Conservation (phyloP, 2,797 vertebrate genomes). For the Heteromormyrus szaboi region DNA sequence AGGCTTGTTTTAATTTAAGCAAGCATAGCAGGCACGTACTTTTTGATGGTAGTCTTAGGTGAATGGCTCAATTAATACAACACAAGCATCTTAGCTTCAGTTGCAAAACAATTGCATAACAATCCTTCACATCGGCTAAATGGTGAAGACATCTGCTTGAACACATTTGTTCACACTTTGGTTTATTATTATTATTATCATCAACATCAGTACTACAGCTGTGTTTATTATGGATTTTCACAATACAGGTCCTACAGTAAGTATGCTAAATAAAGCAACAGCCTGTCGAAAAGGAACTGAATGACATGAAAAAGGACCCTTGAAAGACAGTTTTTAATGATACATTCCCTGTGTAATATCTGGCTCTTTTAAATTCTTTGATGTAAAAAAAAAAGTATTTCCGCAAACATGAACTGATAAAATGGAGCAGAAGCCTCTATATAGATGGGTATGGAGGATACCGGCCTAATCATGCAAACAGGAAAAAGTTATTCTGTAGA, state of each 20-base stretch:
- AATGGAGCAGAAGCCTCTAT: neutral
- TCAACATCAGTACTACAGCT: neutral
- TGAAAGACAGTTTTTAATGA: neutral
- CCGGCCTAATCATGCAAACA: neutral
- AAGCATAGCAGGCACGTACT: neutral
- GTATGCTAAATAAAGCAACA: neutral
- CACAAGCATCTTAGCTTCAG: neutral
- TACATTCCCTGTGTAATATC: neutral
- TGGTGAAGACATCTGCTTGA: neutral
- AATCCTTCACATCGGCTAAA: neutral
- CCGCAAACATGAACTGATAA: neutral
- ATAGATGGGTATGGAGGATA: neutral
- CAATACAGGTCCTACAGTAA: neutral
- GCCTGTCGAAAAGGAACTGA: neutral
- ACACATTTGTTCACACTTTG: neutral
- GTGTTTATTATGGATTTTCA: neutral
- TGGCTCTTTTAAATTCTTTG: neutral
- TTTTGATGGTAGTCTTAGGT: neutral
- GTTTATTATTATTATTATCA: neutral
- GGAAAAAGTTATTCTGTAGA: conserved; percentile 7
- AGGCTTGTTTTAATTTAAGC: neutral
- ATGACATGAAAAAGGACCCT: neutral
- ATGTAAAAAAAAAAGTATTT: neutral
- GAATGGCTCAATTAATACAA: neutral
- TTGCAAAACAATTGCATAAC: neutral